Percentiles rank a stretch among this genome's conserved stretches.
These are phyloP conservation scores for Boloria euphrosyne DNA, from an alignment of 2,888 invertebrate genomes.

Conservation along the genomic window DNA sequence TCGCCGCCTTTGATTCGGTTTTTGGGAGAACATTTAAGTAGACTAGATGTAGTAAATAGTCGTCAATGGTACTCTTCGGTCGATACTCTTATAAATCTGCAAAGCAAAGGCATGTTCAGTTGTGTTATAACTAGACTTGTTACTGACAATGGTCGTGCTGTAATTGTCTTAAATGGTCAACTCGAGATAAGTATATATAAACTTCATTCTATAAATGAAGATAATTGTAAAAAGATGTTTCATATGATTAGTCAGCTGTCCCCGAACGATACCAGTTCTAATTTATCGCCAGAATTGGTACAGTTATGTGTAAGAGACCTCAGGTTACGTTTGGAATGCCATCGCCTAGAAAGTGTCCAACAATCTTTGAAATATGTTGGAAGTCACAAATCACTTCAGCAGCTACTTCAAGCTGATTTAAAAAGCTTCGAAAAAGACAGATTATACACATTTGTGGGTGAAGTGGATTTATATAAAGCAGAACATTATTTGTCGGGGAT, in stretches of 20 bases:
- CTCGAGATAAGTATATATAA: constrained; percentile 46
- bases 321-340: constrained; percentile 42
- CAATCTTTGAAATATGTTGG: constrained; percentile 25
- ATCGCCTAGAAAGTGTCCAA: constrained; percentile 38
- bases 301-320: constrained; percentile 33
- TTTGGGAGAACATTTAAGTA: constrained; percentile 45
- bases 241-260: constrained; percentile 33
- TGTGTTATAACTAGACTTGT: constrained; percentile 41
- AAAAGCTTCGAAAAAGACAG: constrained; percentile 39
- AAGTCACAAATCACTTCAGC: constrained; percentile 20
- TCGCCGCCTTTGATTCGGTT: constrained; percentile 42
- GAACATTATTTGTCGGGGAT: constrained; percentile 37
- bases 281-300: constrained; percentile 30
- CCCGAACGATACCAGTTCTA: constrained; percentile 14
- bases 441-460: constrained; percentile 40
- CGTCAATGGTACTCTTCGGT: constrained; percentile 40
- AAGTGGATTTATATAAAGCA: constrained; percentile 36
- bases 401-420: constrained; percentile 29
- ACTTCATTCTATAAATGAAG: constrained; percentile 38
- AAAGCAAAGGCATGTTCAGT: constrained; percentile 42
- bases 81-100: constrained; percentile 41
- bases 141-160: constrained; percentile 38
- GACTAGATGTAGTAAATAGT: constrained; percentile 38
- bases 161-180: constrained; percentile 44
- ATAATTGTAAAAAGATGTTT: constrained; percentile 36